phyloP scores from a whole-genome alignment of 2,888 invertebrate genomes.

The Euclidia mi region DNA sequence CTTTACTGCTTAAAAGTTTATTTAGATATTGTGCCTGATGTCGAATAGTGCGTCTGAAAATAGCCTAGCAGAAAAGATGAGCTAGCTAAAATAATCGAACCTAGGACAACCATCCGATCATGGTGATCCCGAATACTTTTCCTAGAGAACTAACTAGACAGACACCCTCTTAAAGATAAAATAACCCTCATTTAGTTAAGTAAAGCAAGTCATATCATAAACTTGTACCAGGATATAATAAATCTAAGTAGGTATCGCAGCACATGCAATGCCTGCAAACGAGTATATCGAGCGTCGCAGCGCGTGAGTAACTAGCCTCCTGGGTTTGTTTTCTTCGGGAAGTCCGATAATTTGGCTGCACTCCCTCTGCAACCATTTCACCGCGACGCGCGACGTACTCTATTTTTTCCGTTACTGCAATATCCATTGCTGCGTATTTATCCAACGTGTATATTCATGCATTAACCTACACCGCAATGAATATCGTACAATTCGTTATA shows the following conservation, averaged over 20 bases:
- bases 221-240: slow-evolving; percentile 36
- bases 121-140: too few relatives aligned
- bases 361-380: slow-evolving; percentile 50
- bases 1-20: too few relatives aligned
- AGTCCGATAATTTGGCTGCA: slow-evolving; percentile 81
- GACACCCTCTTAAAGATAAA: too few relatives aligned
- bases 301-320: slow-evolving; percentile 65
- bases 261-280: slow-evolving; percentile 35
- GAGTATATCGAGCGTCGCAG: slow-evolving; percentile 61
- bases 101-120: too few relatives aligned
- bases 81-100: too few relatives aligned
- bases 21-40: too few relatives aligned
- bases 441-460: fast-evolving
- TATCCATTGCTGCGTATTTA: slow-evolving; percentile 20
- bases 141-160: too few relatives aligned
- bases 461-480: slow-evolving; percentile 52
- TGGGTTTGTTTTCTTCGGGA: slow-evolving; percentile 77
- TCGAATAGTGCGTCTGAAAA: too few relatives aligned
- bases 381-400: not conserved
- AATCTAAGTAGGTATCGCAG: slow-evolving; percentile 31
- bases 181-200: slow-evolving; percentile 8
- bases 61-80: too few relatives aligned
- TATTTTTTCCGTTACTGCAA: not conserved
- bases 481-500: slow-evolving; percentile 1
- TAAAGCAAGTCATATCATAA: slow-evolving; percentile 2